Evolutionary conservation across 2,888 invertebrate genomes (phyloP).

Genomic region (Pocota personata): DNA sequence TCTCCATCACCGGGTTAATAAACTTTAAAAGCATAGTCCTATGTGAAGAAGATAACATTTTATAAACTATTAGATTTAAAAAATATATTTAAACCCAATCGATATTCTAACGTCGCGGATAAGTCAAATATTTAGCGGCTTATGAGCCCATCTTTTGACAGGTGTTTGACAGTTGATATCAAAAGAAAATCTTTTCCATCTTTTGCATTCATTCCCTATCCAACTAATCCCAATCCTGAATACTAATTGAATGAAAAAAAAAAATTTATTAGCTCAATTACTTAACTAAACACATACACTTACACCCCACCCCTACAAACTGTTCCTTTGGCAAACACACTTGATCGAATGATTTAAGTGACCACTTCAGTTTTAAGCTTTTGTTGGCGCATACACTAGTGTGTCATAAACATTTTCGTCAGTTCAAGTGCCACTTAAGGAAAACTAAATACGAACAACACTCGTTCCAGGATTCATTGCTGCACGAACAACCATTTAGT

Average conservation of each 20-base stretch:
- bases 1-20: no score
- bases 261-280: conserved; percentile 47
- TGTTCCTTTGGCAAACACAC: conserved; percentile 45
- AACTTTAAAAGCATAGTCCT: no score
- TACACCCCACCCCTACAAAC: not conserved
- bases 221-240: not conserved
- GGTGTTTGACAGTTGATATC: no score
- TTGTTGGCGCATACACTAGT: conserved; percentile 40
- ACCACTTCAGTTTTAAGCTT: conserved; percentile 70
- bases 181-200: not conserved
- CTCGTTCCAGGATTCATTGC: conserved; percentile 52
- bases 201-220: not conserved
- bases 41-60: no score
- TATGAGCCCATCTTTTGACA: no score
- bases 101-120: no score
- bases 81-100: no score
- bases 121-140: no score
- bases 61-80: no score
- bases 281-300: conserved; percentile 44
- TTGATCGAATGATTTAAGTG: conserved; percentile 67
- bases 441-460: conserved; percentile 52
- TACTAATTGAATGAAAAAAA: conserved; percentile 37
- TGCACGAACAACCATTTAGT: conserved; percentile 66
- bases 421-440: conserved; percentile 61
- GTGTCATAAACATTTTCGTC: conserved; percentile 67